phyloP scores from a whole-genome alignment of 2,113 vertebrate genomes.

The Prunella himalayana region DNA sequence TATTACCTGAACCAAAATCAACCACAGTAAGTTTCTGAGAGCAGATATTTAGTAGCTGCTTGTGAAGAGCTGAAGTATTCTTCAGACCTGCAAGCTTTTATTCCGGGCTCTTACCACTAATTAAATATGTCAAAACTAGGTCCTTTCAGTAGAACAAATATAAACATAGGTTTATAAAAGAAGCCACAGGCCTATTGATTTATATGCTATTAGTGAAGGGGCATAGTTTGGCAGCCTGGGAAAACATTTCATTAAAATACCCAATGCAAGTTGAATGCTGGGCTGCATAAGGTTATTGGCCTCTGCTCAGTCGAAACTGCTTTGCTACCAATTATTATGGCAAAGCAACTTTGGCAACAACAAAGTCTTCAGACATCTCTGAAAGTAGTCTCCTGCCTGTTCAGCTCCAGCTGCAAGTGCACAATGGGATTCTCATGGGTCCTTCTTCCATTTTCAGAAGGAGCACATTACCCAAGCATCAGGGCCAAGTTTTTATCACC shows the following conservation, averaged over 20 bases:
- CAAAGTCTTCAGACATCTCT: not conserved
- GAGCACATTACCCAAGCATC: not conserved
- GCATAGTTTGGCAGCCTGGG: not conserved
- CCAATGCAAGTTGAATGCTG: not conserved
- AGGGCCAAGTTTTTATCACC: not conserved
- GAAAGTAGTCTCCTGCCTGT: not conserved
- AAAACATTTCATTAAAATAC: not conserved
- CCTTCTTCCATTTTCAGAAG: not conserved
- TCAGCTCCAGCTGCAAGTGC: not conserved
- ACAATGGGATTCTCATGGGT: fast-evolving
- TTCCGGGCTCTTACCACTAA: not conserved
- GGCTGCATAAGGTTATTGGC: not conserved
- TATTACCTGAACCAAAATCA: not conserved
- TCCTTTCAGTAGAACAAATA: not conserved
- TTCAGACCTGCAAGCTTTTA: not conserved
- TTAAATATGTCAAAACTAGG: not conserved
- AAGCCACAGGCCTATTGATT: not conserved
- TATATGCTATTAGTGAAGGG: not conserved
- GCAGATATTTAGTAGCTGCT: not conserved
- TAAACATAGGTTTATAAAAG: not conserved
- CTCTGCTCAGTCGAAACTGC: not conserved
- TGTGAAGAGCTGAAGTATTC: not conserved
- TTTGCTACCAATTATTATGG: not conserved
- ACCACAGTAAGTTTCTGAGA: not conserved
- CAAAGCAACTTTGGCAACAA: not conserved